These are phyloP conservation scores for Poliocrania exsul DNA, from an alignment of 2,797 vertebrate genomes.

Conservation along the genomic window DNA sequence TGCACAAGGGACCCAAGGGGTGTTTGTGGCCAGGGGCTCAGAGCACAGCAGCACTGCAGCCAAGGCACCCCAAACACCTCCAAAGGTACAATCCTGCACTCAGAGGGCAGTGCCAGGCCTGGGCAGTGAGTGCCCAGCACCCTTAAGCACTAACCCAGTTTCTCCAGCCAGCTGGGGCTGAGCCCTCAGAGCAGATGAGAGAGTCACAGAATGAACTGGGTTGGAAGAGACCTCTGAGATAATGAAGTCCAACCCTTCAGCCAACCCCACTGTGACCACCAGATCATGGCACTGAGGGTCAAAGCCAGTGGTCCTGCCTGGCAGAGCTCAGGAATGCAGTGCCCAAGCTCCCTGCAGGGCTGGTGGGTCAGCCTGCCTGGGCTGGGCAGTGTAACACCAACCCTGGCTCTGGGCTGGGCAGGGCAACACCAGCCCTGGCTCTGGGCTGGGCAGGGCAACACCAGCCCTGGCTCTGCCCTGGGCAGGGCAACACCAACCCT, in stretches of 20 bases:
- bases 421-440: too few species aligned
- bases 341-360: background rate
- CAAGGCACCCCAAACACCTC: fast-evolving
- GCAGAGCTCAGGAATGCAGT: too few species aligned
- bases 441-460: too few species aligned
- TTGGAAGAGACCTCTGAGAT: too few species aligned
- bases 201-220: too few species aligned
- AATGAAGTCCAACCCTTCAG: too few species aligned
- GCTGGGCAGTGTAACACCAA: too few species aligned
- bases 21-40: background rate
- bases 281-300: too few species aligned
- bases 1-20: fast-evolving
- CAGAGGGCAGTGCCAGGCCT: background rate
- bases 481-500: background rate
- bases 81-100: fast-evolving
- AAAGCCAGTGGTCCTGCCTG: background rate
- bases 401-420: too few species aligned
- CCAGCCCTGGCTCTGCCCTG: too few species aligned
- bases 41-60: background rate
- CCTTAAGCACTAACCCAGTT: background rate
- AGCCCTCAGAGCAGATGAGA: background rate
- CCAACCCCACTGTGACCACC: too few species aligned
- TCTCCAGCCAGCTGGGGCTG: background rate
- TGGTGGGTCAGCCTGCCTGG: background rate
- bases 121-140: background rate